Conservation (phyloP, 2,113 vertebrate genomes). For the Gambusia holbrooki region DNA sequence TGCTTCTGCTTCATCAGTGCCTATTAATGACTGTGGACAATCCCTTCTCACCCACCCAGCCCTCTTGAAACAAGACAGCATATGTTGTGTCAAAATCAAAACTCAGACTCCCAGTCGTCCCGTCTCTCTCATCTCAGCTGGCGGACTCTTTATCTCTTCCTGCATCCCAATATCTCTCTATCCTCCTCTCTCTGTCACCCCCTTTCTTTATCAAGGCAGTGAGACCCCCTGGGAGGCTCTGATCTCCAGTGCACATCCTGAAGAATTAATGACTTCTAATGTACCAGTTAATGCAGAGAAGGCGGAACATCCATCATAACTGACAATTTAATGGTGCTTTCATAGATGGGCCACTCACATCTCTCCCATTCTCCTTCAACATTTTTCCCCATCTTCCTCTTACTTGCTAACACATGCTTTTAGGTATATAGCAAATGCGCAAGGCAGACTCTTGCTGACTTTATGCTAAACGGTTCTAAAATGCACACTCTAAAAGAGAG, state of each 20-base stretch:
- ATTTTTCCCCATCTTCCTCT: neutral
- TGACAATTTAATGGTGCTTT: conserved; percentile 83
- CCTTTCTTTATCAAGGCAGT: conserved; percentile 58
- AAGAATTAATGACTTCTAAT: conserved; percentile 85
- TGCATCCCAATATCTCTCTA: conserved; percentile 26
- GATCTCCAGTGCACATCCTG: conserved; percentile 81
- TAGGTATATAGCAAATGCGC: conserved; percentile 11
- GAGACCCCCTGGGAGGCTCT: conserved; percentile 76
- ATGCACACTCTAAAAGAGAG: conserved; percentile 7
- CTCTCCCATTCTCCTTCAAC: conserved; percentile 66
- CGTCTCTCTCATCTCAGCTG: conserved; percentile 24
- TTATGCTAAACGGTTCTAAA: conserved; percentile 3
- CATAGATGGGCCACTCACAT: conserved; percentile 75
- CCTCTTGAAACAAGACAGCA: conserved; percentile 15
- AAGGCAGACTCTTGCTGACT: conserved; percentile 16
- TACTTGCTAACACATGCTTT: conserved; percentile 12
- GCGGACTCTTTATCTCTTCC: conserved; percentile 53
- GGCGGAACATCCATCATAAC: conserved; percentile 83
- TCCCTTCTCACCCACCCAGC: too few relatives aligned
- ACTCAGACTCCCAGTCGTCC: conserved; percentile 16
- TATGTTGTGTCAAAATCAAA: conserved; percentile 36
- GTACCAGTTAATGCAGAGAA: conserved; percentile 84
- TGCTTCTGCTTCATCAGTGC: conserved; percentile 17
- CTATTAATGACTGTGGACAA: conserved; percentile 9
- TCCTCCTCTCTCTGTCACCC: conserved; percentile 8